Evolutionary conservation across 2,797 vertebrate genomes (phyloP).

Genomic region (Smutsia gigantea): DNA sequence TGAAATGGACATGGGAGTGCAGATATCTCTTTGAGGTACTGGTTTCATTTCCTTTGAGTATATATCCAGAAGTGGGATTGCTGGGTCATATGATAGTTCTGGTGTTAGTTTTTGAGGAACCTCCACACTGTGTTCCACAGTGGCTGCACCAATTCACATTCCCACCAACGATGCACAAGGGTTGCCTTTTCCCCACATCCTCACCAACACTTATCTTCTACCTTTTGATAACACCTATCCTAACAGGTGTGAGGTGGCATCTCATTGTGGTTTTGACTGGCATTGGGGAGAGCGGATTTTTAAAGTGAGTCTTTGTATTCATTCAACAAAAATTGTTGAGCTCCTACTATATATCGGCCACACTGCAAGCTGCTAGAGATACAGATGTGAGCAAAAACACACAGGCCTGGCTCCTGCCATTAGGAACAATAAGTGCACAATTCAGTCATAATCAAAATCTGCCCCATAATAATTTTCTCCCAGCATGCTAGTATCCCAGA

Average conservation of each 20-base stretch:
- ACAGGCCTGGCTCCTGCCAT: not conserved
- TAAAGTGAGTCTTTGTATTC: not conserved
- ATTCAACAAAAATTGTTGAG: not conserved
- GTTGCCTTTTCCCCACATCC: not conserved
- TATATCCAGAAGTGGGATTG: not conserved
- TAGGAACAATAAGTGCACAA: not conserved
- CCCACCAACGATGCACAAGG: not conserved
- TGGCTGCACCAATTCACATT: not conserved
- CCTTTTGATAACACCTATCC: not conserved
- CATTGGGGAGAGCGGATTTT: not conserved
- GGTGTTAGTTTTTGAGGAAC: not conserved
- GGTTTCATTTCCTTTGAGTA: too few species aligned
- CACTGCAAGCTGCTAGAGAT: not conserved
- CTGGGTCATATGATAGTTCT: not conserved
- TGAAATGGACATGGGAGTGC: too few species aligned
- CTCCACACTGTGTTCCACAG: not conserved
- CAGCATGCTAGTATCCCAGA: not conserved
- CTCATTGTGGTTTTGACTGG: not conserved
- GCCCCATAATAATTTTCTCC: not conserved
- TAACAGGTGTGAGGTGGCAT: not conserved
- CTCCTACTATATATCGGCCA: not conserved
- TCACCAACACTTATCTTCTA: not conserved
- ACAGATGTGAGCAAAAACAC: not conserved
- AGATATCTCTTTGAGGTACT: too few species aligned
- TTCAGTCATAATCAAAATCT: not conserved